Evolutionary conservation across 1,140 invertebrate genomes (phyloP).

Genomic region (Belonocnema kinseyi): DNA sequence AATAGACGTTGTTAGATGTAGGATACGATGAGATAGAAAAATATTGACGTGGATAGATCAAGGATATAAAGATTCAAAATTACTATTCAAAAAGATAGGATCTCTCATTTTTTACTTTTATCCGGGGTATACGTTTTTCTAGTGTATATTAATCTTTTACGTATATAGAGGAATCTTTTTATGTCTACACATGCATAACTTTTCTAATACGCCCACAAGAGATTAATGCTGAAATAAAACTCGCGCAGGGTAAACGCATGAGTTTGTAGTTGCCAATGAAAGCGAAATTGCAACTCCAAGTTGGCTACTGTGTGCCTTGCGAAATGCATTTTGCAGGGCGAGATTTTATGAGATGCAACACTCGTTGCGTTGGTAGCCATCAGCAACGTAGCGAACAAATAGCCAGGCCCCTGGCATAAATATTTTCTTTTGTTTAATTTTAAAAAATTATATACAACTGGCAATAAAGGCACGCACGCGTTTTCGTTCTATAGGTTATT

Average conservation of each 20-base stretch:
- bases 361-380: slow-evolving; percentile 34
- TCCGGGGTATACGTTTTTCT: background rate
- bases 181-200: background rate
- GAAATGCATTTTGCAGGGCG: slow-evolving; percentile 51
- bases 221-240: slow-evolving; percentile 3
- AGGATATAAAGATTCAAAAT: too few species aligned
- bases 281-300: slow-evolving; percentile 52
- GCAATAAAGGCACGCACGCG: too few species aligned
- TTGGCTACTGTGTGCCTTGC: slow-evolving; percentile 52
- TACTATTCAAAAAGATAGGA: too few species aligned
- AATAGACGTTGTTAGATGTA: too few species aligned
- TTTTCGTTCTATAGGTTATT: too few species aligned
- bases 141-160: background rate
- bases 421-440: too few species aligned
- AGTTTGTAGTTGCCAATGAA: slow-evolving; percentile 47
- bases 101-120: too few species aligned
- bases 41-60: too few species aligned
- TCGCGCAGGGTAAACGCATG: slow-evolving; percentile 38
- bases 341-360: slow-evolving; percentile 54
- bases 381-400: slow-evolving; percentile 39
- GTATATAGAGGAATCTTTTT: background rate
- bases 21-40: too few species aligned
- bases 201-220: slow-evolving; percentile 11
- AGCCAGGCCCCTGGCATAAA: slow-evolving; percentile 40
- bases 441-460: too few species aligned